Conservation (phyloP, 2,888 invertebrate genomes). For the Rotaria macrura region DNA sequence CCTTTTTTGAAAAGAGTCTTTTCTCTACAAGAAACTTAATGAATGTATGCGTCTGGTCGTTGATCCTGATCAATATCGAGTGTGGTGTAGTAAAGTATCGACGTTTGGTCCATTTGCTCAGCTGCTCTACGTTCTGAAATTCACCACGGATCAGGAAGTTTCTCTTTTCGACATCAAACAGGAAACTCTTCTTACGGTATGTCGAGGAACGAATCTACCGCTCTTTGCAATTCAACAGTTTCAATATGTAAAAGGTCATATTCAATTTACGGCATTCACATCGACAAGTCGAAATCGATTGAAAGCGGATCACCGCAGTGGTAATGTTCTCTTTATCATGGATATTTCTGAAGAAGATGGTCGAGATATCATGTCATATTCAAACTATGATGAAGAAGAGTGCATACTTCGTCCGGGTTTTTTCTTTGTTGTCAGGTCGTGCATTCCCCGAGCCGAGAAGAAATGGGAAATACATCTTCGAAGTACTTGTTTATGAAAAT, state of each 20-base stretch:
- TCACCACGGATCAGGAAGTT: too few species aligned
- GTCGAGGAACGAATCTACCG: neutral
- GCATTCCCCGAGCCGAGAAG: too few species aligned
- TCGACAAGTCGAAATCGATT: neutral
- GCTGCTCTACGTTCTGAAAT: neutral
- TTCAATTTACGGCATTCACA: neutral
- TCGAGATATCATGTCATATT: neutral
- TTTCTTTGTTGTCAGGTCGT: neutral
- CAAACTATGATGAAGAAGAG: neutral
- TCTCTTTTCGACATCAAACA: too few species aligned
- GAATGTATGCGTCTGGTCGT: neutral
- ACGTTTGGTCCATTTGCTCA: neutral
- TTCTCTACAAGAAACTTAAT: neutral
- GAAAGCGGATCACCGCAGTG: neutral
- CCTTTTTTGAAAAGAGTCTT: neutral
- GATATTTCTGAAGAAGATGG: neutral
- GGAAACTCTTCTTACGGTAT: neutral
- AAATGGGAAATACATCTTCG: neutral
- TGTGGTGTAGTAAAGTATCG: neutral
- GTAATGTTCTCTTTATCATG: neutral
- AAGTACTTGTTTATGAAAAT: too few species aligned
- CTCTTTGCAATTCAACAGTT: neutral
- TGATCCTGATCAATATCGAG: neutral
- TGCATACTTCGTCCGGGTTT: neutral
- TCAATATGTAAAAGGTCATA: too few species aligned